Evolutionary conservation across 1,140 invertebrate genomes (phyloP).

Genomic region (Zeugodacus cucurbitae): DNA sequence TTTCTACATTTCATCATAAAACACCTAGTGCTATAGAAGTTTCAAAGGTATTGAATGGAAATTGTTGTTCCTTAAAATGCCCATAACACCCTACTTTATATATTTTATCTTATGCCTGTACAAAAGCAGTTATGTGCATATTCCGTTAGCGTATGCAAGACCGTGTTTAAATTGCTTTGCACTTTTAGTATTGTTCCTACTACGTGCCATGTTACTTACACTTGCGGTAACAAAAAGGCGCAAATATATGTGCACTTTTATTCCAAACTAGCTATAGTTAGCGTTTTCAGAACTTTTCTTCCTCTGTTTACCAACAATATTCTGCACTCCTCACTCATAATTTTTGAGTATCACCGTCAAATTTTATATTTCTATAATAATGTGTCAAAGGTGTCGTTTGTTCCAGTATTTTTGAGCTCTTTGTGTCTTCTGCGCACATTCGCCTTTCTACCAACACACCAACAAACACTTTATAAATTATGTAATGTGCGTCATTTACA

Average conservation of each 20-base stretch:
- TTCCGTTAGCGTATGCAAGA: background rate
- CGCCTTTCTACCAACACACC: background rate
- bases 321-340: background rate
- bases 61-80: background rate
- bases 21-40: background rate
- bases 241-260: background rate
- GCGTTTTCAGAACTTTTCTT: background rate
- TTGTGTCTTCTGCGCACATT: background rate
- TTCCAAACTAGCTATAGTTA: background rate
- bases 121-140: background rate
- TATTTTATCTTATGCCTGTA: background rate
- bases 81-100: background rate
- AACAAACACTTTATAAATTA: background rate
- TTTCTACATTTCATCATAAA: no score
- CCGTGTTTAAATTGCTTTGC: background rate
- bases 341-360: slow-evolving; percentile 15
- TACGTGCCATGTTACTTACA: background rate
- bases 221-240: background rate
- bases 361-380: slow-evolving; percentile 41
- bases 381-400: slow-evolving; percentile 22
- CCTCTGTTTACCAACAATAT: no score
- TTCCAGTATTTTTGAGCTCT: no score
- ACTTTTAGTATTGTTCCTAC: background rate
- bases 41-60: no score
- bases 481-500: background rate